These are phyloP conservation scores for Martes flavigula DNA, from an alignment of 2,797 vertebrate genomes.

Conservation along the genomic window DNA sequence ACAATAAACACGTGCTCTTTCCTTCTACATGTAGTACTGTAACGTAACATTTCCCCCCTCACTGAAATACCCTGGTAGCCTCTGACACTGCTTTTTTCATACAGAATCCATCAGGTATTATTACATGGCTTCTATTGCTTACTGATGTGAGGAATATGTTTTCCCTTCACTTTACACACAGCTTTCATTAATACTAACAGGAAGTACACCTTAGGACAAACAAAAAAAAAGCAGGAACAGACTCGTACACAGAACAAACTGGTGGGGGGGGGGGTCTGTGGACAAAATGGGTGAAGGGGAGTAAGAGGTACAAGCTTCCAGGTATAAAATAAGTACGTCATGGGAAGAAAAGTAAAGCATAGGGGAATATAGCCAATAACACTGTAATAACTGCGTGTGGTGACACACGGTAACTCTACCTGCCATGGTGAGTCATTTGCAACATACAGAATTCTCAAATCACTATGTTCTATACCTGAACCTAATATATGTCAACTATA, in stretches of 20 bases:
- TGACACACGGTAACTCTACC: neutral
- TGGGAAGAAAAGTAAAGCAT: neutral
- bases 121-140: neutral
- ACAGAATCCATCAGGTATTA: neutral
- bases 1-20: neutral
- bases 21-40: neutral
- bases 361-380: neutral
- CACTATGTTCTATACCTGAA: neutral
- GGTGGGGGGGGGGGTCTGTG: neutral
- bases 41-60: neutral
- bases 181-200: slow-evolving; percentile 42
- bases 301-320: neutral
- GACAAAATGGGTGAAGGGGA: neutral
- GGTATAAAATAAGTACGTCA: neutral
- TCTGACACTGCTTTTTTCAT: slow-evolving; percentile 16
- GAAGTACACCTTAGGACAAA: neutral
- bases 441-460: neutral
- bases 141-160: neutral
- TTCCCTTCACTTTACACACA: neutral
- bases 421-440: neutral
- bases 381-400: neutral
- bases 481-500: neutral
- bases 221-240: neutral
- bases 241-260: neutral
- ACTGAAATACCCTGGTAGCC: neutral